A percentile compares a stretch with the other conserved stretches of the same genome.
Conservation (phyloP, 2,888 invertebrate genomes). For the Tiliacea citrago region DNA sequence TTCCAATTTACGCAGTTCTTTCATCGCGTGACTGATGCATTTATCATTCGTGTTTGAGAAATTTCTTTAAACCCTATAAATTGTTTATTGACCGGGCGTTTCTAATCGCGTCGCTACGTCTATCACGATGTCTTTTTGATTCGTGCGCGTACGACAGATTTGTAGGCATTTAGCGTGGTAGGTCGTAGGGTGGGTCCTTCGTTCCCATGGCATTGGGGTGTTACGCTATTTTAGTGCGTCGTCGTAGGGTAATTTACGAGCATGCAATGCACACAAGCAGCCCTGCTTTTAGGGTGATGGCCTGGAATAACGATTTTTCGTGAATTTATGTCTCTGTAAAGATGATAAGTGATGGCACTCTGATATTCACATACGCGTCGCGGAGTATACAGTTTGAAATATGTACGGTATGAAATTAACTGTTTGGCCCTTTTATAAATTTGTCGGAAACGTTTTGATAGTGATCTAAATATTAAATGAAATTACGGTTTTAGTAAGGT, state of each 20-base stretch:
- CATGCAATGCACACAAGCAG: conserved; percentile 82
- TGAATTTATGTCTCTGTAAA: conserved; percentile 81
- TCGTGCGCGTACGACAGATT: conserved; percentile 83
- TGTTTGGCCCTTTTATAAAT: conserved; percentile 52
- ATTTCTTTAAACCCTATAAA: conserved; percentile 82
- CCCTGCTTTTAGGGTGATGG: conserved; percentile 86
- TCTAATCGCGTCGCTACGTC: conserved; percentile 83
- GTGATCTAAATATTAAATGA: conserved; percentile 70
- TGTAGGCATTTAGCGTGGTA: conserved; percentile 85
- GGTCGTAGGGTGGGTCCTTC: conserved; percentile 76
- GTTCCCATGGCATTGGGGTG: conserved; percentile 89
- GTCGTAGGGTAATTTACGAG: conserved; percentile 87
- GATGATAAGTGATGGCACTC: conserved; percentile 70
- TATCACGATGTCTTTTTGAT: conserved; percentile 88
- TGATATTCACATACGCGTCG: conserved; percentile 55
- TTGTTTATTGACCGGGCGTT: conserved; percentile 87
- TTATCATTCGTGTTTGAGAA: conserved; percentile 82
- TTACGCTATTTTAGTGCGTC: conserved; percentile 89
- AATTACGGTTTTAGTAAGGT: conserved; percentile 69
- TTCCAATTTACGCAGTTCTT: conserved; percentile 83
- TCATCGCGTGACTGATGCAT: conserved; percentile 85
- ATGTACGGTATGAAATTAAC: conserved; percentile 56
- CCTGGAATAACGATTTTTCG: conserved; percentile 83
- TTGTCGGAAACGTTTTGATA: conserved; percentile 62
- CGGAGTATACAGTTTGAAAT: conserved; percentile 59